A percentile compares a stretch with the other conserved stretches of the same genome.
Evolutionary conservation across 2,888 invertebrate genomes (phyloP).

Genomic region (Cheilosia variabilis): DNA sequence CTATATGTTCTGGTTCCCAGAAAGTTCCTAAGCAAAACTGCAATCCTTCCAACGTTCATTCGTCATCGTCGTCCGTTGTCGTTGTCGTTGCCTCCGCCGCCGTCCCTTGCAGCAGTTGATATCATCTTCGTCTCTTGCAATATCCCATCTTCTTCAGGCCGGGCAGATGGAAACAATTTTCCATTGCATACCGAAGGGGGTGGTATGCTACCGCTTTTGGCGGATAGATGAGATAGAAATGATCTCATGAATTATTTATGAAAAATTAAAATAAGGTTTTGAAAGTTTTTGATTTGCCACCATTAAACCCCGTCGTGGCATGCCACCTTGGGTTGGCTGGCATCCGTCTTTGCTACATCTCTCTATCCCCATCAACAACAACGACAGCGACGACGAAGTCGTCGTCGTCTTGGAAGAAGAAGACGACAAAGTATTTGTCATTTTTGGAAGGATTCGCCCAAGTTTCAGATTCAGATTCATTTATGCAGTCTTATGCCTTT

Average conservation of each 20-base stretch:
- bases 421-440: slow-evolving; percentile 52
- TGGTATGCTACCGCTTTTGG: background rate
- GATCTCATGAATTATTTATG: slow-evolving; percentile 71
- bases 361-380: slow-evolving; percentile 8
- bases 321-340: slow-evolving; percentile 15
- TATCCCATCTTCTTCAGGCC: background rate
- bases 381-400: background rate
- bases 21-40: slow-evolving; percentile 38
- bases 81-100: background rate
- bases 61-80: background rate
- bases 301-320: slow-evolving; percentile 40
- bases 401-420: background rate
- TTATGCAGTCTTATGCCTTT: slow-evolving; percentile 50
- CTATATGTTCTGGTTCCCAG: background rate
- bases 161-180: slow-evolving; percentile 36
- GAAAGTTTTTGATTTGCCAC: slow-evolving; percentile 71
- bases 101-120: background rate
- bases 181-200: background rate
- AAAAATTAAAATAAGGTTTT: slow-evolving; percentile 72
- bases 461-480: slow-evolving; percentile 57
- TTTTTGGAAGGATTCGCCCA: slow-evolving; percentile 33
- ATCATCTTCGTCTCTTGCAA: slow-evolving; percentile 6
- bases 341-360: background rate
- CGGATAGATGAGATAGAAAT: slow-evolving; percentile 41
- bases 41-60: slow-evolving; percentile 28